Conservation (phyloP, 1,140 invertebrate species). For the Planococcus citri region DNA sequence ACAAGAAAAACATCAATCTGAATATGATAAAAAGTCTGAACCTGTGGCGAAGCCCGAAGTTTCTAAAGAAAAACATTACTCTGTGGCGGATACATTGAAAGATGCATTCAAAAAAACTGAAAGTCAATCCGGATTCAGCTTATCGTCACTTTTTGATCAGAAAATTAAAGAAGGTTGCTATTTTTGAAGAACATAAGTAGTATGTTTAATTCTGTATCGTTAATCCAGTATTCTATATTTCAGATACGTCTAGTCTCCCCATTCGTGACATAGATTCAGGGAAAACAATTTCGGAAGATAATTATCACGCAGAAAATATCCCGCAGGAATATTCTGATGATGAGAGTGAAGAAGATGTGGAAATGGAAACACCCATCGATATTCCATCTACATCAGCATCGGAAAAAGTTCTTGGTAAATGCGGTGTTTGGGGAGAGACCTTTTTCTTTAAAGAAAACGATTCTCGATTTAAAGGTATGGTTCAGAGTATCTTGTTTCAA, state of each 20-base stretch:
- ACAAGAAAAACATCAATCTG: background rate
- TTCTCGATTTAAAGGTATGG: background rate
- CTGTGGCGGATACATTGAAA: background rate
- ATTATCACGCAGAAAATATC: background rate
- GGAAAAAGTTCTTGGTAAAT: constrained; percentile 10
- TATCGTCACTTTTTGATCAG: background rate
- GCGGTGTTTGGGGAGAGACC: constrained; percentile 5
- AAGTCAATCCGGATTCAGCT: background rate
- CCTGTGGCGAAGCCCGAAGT: background rate
- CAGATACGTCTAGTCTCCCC: background rate
- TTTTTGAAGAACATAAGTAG: too few species aligned
- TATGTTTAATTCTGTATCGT: background rate
- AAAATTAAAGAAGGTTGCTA: background rate
- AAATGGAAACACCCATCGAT: background rate
- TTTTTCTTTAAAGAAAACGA: constrained; percentile 8
- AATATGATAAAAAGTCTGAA: background rate
- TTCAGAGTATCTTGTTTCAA: background rate
- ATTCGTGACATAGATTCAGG: background rate
- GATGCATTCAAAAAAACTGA: background rate
- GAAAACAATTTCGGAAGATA: too few species aligned
- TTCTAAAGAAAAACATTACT: constrained; percentile 5
- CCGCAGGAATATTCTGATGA: background rate
- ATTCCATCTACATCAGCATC: background rate
- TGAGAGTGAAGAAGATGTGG: background rate
- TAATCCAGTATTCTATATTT: background rate